Evolutionary conservation across 2,113 vertebrate species (phyloP).

Genomic region (Motacilla alba): DNA sequence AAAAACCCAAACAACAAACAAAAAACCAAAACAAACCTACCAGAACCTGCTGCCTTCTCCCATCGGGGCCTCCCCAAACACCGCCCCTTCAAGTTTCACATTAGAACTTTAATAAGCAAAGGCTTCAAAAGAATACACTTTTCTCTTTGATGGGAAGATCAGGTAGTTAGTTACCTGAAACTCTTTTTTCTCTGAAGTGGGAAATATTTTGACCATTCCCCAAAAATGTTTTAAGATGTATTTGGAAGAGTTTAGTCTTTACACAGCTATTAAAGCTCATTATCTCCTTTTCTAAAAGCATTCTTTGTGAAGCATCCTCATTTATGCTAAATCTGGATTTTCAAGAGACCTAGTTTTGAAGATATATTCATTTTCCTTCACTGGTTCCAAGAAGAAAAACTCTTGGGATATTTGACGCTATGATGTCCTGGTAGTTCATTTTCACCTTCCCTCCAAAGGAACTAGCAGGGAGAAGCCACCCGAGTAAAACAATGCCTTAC

Average conservation of each 20-base stretch:
- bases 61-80: not conserved
- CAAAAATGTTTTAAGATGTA: not conserved
- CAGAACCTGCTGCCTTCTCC: not conserved
- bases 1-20: not conserved
- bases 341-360: not conserved
- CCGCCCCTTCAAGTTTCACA: not conserved
- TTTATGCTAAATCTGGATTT: not conserved
- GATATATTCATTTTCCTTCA: not conserved
- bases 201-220: not conserved
- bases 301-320: not conserved
- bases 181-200: not conserved
- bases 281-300: not conserved
- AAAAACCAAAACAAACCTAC: not conserved
- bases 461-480: not conserved
- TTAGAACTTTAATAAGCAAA: not conserved
- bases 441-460: not conserved
- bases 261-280: not conserved
- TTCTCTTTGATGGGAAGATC: not conserved
- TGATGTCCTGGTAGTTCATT: not conserved
- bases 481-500: not conserved
- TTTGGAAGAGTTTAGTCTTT: not conserved
- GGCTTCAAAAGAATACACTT: not conserved
- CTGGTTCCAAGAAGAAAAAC: not conserved
- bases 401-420: not conserved
- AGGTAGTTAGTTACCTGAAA: not conserved